Percentiles rank a stretch among this genome's conserved stretches.
phyloP scores from a whole-genome alignment of 1,140 invertebrate species.

The Babylonia areolata region DNA sequence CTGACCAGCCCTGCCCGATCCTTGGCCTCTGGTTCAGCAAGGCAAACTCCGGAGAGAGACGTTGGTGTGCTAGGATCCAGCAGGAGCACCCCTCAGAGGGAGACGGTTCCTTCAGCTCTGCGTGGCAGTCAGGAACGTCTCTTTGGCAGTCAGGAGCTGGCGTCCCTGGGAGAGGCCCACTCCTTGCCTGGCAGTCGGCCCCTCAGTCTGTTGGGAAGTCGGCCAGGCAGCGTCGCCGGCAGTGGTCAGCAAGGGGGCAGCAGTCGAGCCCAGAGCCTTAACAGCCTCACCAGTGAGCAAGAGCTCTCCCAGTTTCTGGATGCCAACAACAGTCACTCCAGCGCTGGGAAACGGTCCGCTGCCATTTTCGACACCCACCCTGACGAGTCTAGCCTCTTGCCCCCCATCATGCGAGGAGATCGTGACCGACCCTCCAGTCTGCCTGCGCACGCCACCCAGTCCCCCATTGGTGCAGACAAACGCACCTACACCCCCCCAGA shows the following conservation, averaged over 20 bases:
- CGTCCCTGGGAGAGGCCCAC: background rate
- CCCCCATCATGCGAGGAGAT: constrained; percentile 34
- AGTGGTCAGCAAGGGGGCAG: constrained; percentile 32
- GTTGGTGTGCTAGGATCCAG: constrained; percentile 18
- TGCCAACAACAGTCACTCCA: constrained; percentile 13
- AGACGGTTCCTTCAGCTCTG: constrained; percentile 42
- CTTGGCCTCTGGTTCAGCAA: constrained; percentile 43
- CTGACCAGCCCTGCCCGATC: constrained; percentile 35
- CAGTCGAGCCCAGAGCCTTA: constrained; percentile 46
- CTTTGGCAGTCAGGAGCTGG: constrained; percentile 47
- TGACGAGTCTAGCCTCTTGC: constrained; percentile 13
- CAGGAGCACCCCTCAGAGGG: constrained; percentile 50
- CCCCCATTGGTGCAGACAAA: constrained; percentile 26
- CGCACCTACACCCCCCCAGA: constrained; percentile 34
- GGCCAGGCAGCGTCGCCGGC: constrained; percentile 33
- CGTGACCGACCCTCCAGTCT: constrained; percentile 56
- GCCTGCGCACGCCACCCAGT: constrained; percentile 41
- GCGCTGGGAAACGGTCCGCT: background rate
- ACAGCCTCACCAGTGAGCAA: constrained; percentile 64
- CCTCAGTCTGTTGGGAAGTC: constrained; percentile 40
- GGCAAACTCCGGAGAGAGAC: constrained; percentile 40
- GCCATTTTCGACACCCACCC: background rate
- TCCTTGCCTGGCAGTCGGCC: constrained; percentile 33
- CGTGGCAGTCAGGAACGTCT: constrained; percentile 55
- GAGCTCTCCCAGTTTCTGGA: constrained; percentile 64